phyloP scores from a whole-genome alignment of 2,797 vertebrate species.

The Bryconaethiops microstoma region DNA sequence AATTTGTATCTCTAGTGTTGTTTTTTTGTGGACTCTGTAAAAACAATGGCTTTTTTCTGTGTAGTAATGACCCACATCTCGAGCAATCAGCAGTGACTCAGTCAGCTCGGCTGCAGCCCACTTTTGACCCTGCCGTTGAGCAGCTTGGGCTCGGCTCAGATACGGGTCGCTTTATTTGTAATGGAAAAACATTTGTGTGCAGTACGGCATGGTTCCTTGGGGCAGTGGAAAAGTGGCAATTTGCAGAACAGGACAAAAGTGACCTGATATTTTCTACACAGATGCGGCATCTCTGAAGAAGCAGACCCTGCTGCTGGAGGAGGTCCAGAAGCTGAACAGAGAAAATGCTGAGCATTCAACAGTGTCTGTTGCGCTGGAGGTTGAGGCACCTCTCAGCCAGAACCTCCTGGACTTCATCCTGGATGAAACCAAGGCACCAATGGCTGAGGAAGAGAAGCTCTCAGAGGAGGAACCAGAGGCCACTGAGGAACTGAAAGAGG shows the following conservation, averaged over 20 bases:
- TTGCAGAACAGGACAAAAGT: background rate
- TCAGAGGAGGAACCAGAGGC: conserved; percentile 39
- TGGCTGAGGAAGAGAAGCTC: conserved; percentile 34
- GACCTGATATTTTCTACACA: conserved; percentile 50
- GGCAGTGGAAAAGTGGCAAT: background rate
- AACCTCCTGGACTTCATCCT: conserved; percentile 59
- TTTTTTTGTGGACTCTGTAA: too few species aligned
- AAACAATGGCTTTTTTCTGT: too few species aligned
- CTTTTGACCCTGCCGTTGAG: too few species aligned
- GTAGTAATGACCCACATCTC: too few species aligned
- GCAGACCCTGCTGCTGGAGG: conserved; percentile 76
- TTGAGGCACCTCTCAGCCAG: conserved; percentile 34
- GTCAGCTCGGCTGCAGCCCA: too few species aligned
- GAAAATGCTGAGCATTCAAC: conserved; percentile 78
- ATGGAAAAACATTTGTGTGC: too few species aligned
- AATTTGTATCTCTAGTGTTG: too few species aligned
- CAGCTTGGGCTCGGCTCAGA: too few species aligned
- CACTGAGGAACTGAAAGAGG: conserved; percentile 37
- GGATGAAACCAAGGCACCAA: conserved; percentile 57
- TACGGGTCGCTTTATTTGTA: too few species aligned
- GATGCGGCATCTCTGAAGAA: conserved; percentile 76
- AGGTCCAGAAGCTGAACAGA: conserved; percentile 84
- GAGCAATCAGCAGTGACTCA: too few species aligned
- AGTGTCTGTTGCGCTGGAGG: conserved; percentile 56
- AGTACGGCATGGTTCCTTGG: too few species aligned